These are phyloP conservation scores for Astreopora myriophthalma DNA, from an alignment of 64 coral and sea anemone genomes.

Conservation along the genomic window DNA sequence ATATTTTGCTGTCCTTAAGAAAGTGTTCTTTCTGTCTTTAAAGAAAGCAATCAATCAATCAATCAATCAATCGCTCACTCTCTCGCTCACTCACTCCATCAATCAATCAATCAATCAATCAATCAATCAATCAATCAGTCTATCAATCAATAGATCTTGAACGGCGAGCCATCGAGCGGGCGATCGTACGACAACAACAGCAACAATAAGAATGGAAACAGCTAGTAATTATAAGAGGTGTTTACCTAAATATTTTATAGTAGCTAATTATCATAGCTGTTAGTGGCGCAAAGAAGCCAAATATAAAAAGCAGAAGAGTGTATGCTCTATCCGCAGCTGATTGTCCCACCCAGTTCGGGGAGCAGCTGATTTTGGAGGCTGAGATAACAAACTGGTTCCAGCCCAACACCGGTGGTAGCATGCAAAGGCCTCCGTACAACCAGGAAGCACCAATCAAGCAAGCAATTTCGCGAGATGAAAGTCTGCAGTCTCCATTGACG, in stretches of 20 bases:
- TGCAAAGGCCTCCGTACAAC: conserved; percentile 37
- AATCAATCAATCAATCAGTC: no score
- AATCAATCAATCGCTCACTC: no score
- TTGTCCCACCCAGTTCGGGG: conserved; percentile 62
- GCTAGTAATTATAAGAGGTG: neutral
- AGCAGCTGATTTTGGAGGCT: conserved; percentile 64
- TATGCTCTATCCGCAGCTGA: conserved; percentile 14
- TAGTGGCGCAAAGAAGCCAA: conserved; percentile 63
- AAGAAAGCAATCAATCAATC: no score
- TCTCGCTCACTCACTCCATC: no score
- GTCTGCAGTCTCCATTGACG: neutral
- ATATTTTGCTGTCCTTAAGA: no score
- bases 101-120: no score
- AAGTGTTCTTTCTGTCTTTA: no score
- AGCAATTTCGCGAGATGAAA: neutral
- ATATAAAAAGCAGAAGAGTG: conserved; percentile 50
- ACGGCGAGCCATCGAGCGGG: no score
- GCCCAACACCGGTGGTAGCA: conserved; percentile 64
- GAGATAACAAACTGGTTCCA: conserved; percentile 70
- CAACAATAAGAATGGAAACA: neutral
- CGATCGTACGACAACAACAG: neutral
- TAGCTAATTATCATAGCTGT: conserved; percentile 39
- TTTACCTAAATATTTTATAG: conserved; percentile 74
- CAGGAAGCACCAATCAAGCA: conserved; percentile 31
- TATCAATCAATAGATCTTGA: no score